phyloP scores from a whole-genome alignment of 2,888 invertebrate genomes.

The Cremastobaeus sp. region DNA sequence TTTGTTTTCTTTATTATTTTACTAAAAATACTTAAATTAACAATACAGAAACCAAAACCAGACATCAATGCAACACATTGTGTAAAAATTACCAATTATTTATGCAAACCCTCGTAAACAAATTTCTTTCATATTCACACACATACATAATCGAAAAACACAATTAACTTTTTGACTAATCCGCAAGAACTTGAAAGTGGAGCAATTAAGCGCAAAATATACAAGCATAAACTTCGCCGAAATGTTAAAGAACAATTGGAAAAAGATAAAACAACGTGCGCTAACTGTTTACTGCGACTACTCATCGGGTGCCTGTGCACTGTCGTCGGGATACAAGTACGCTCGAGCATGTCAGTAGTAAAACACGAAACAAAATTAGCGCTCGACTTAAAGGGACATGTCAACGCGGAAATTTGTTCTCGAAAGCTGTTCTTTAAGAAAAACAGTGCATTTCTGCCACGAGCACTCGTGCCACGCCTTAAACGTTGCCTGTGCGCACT shows the following conservation, averaged over 20 bases:
- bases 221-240: slow-evolving; percentile 3
- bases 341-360: neutral
- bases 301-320: slow-evolving; percentile 16
- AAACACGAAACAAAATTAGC: neutral
- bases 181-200: no score
- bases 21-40: no score
- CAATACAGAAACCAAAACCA: no score
- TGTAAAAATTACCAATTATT: no score
- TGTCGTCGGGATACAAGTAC: neutral
- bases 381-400: neutral
- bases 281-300: no score
- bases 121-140: no score
- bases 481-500: slow-evolving; percentile 58
- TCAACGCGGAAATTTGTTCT: neutral
- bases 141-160: no score
- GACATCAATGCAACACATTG: no score
- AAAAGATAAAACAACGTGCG: neutral
- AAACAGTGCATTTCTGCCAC: slow-evolving; percentile 23
- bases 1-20: no score
- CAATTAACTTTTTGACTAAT: no score
- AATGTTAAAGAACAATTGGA: neutral
- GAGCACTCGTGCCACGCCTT: slow-evolving; percentile 58
- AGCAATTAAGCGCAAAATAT: no score
- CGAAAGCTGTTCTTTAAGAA: slow-evolving; percentile 1
- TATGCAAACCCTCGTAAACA: no score